Evolutionary conservation across 2,888 invertebrate species (phyloP).

Genomic region (Cryptops parisi): DNA sequence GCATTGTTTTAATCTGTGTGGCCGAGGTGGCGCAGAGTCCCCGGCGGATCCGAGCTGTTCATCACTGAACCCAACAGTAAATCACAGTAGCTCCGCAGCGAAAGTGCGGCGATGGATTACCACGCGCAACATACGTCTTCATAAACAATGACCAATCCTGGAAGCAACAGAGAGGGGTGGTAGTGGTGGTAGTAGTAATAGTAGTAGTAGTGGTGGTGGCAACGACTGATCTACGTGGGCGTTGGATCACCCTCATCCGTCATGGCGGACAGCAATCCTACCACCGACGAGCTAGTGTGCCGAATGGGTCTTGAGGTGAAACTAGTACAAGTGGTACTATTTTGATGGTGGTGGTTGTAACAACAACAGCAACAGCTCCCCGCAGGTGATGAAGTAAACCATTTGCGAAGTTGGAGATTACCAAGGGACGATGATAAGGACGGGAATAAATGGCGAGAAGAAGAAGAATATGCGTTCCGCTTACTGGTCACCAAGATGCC

Average conservation of each 20-base stretch:
- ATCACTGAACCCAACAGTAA: constrained; percentile 9
- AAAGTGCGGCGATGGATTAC: constrained; percentile 9
- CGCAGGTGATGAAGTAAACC: too few relatives aligned
- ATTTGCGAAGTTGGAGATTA: too few relatives aligned
- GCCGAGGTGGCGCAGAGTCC: constrained; percentile 9
- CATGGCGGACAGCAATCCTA: not conserved
- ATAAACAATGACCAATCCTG: constrained; percentile 6
- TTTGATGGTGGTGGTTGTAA: too few relatives aligned
- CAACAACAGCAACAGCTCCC: too few relatives aligned
- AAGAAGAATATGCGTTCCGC: too few relatives aligned
- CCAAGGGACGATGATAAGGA: too few relatives aligned
- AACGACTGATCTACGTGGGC: too few relatives aligned
- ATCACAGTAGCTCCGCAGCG: constrained; percentile 6
- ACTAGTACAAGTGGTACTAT: too few relatives aligned
- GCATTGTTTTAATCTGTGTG: constrained; percentile 13
- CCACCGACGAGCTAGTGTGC: too few relatives aligned
- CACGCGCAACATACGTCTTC: constrained; percentile 6
- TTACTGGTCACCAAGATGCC: too few relatives aligned
- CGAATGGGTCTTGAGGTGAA: not conserved
- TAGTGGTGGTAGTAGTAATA: not conserved
- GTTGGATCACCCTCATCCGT: not conserved
- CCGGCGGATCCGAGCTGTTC: constrained; percentile 6
- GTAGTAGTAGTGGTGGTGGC: not conserved
- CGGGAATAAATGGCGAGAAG: too few relatives aligned
- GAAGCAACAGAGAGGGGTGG: not conserved